Percentiles rank a stretch among this genome's conserved stretches.
Evolutionary conservation across 2,888 invertebrate genomes (phyloP).

Genomic region (Macrophya annulata): DNA sequence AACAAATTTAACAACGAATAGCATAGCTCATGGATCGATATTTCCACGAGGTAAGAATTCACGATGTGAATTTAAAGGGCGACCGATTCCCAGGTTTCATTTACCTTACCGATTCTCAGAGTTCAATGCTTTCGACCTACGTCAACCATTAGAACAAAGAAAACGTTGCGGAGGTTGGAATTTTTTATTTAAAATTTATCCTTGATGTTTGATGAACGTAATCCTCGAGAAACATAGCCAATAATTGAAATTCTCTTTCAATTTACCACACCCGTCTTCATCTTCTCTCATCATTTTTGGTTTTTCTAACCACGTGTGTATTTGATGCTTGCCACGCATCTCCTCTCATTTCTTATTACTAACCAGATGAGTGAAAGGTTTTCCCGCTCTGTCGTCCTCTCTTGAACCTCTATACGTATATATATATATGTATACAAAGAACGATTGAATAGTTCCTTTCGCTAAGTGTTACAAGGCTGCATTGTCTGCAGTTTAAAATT

Average conservation of each 20-base stretch:
- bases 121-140: conserved; percentile 19
- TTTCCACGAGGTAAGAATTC: conserved; percentile 16
- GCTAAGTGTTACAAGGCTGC: conserved; percentile 51
- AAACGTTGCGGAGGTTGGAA: background rate
- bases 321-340: background rate
- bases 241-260: background rate
- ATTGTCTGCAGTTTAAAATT: background rate
- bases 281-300: background rate
- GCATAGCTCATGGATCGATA: conserved; percentile 14
- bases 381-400: conserved; percentile 25
- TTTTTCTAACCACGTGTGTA: background rate
- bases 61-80: conserved; percentile 44
- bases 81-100: conserved; percentile 48
- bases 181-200: background rate
- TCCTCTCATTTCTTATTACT: background rate
- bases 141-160: background rate
- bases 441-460: conserved; percentile 34
- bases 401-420: background rate
- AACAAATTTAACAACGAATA: conserved; percentile 11
- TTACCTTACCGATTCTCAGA: background rate
- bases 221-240: background rate
- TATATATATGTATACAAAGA: background rate
- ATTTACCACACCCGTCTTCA: background rate
- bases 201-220: background rate
- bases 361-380: conserved; percentile 37